Conservation (phyloP, 2,113 vertebrate genomes). For the Bostrychus sinensis region DNA sequence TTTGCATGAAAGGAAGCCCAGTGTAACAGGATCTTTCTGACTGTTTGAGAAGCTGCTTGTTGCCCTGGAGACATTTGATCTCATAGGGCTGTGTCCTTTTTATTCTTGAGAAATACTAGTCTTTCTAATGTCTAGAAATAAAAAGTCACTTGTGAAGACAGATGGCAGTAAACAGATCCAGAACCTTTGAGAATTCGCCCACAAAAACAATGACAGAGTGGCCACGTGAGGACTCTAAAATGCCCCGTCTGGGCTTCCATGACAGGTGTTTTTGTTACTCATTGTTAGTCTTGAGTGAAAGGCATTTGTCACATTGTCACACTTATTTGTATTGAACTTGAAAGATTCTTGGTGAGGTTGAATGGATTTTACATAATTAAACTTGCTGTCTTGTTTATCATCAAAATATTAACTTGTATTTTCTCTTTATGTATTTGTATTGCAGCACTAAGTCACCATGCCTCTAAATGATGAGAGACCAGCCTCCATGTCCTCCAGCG, state of each 20-base stretch:
- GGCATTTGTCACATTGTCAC: background rate
- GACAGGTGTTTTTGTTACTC: conserved; percentile 31
- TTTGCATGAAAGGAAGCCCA: conserved; percentile 5
- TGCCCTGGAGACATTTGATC: conserved; percentile 43
- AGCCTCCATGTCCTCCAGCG: conserved; percentile 71
- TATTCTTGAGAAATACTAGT: conserved; percentile 5
- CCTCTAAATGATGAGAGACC: conserved; percentile 85
- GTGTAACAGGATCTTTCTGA: conserved; percentile 51
- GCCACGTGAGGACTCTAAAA: background rate
- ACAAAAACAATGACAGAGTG: too few species aligned
- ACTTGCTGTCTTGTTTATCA: background rate
- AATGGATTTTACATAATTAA: background rate
- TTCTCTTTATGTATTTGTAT: background rate
- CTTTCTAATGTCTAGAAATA: conserved; percentile 7
- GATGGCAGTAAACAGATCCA: background rate
- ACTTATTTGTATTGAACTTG: background rate
- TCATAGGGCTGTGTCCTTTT: conserved; percentile 3
- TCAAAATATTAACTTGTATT: background rate
- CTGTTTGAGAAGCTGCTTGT: conserved; percentile 29
- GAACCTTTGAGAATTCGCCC: background rate
- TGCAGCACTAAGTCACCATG: conserved; percentile 79
- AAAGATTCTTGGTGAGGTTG: background rate
- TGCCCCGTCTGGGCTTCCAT: background rate
- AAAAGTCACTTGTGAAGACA: conserved; percentile 2
- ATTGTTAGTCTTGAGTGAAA: background rate